A percentile compares a stretch with the other conserved stretches of the same genome.
Conservation (phyloP, 2,113 vertebrate species). For the Myotis yumanensis region DNA sequence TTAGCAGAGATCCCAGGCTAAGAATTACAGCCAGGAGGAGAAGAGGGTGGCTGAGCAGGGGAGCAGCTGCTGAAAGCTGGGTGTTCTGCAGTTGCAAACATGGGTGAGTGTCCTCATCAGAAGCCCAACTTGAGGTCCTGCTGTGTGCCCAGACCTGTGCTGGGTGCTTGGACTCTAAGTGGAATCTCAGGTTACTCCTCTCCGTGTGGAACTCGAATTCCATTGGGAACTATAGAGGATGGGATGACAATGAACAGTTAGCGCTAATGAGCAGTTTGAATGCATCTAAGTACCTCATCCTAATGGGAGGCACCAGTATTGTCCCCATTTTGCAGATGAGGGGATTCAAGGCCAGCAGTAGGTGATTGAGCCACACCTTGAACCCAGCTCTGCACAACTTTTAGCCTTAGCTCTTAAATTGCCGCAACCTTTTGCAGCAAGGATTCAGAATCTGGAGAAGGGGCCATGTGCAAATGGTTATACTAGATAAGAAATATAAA, state of each 20-base stretch:
- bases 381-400: not conserved
- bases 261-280: not conserved
- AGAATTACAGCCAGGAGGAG: not conserved
- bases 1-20: not conserved
- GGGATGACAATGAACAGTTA: not conserved
- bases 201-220: not conserved
- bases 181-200: not conserved
- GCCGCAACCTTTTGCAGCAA: too few relatives aligned
- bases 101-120: not conserved
- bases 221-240: too few relatives aligned
- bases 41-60: not conserved
- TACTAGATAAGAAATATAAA: too few relatives aligned
- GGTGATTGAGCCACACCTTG: not conserved
- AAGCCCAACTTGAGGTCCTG: not conserved
- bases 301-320: not conserved
- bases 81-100: not conserved
- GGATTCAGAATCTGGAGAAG: too few relatives aligned
- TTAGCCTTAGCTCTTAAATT: not conserved
- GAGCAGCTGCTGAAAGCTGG: not conserved
- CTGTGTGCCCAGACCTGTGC: not conserved
- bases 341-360: not conserved
- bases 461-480: too few relatives aligned
- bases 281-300: not conserved
- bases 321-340: not conserved
- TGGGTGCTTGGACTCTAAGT: not conserved